Base-by-base conservation (phyloP, 2,888 invertebrate species). In the Willowsia nigromaculata region DNA sequence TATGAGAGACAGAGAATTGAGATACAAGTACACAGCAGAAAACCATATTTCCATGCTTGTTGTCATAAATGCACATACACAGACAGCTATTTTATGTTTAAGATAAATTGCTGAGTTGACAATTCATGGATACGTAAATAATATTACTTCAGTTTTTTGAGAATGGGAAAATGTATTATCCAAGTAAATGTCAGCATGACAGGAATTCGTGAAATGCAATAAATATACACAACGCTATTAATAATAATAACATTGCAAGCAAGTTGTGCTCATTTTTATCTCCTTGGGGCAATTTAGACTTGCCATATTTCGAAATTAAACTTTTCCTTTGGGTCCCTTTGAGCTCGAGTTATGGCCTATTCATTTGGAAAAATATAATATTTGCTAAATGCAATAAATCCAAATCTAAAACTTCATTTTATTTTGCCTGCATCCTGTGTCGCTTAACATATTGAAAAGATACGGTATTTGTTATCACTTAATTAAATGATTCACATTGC, bases 51-150 rank as follows among this genome's bases (percentile, higher is more conserved):
- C 59, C 40, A 59, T 22, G 4, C 56, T 27, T 5, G 78, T 47
- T 43, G 62, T 62, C 62, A 43, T 62, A 82, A 56, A 62, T 43
- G 62, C 81, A 56, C 56, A 56, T 56, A 50, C 15, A 71, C 71
- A 15, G 40, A 71, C 76, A 56, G 56, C 37, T 88, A 47, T 80
- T 88, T 76, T 88, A 82, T 83, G 78, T 27, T 84, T 33, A 74
- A 65, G 89, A 89, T 89, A 85, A 89, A 89, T 89, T 81, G 89
- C 89, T 85, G 89, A 89, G 78, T 84, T 88, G 88, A 84, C 88
- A 84, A 83, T 83, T 88, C 59, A 33, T 65, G 71, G 82, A 82
- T 82, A 47, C 82, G 22, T 68, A 68, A 86, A 68, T 85, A 68
- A 33, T 68, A n/a, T 68, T 18, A n/a, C 0, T 37, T 5, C 1